These are phyloP conservation scores for Pachydiplax longipennis DNA, from an alignment of 2,888 invertebrate species.

Conservation along the genomic window DNA sequence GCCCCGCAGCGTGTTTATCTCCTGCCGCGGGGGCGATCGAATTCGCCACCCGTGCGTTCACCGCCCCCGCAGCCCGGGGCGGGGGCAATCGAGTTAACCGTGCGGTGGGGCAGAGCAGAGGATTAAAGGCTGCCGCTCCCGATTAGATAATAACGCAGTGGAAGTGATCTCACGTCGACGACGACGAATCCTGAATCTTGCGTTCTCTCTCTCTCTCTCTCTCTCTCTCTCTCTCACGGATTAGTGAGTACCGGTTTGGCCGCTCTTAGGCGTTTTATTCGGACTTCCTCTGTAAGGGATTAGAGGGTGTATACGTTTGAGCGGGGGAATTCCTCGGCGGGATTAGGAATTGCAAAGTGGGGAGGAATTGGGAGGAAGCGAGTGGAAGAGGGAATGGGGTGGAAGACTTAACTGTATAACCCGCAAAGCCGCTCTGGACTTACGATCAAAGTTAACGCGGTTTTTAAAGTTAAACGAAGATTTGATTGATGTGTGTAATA, in stretches of 20 bases:
- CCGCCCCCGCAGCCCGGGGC: neutral
- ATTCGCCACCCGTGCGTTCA: neutral
- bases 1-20: neutral
- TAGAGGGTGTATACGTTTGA: no score
- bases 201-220: no score
- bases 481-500: no score
- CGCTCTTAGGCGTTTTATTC: neutral
- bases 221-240: no score
- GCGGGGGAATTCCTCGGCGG: neutral
- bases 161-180: neutral
- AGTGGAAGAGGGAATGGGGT: no score
- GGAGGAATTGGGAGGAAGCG: no score
- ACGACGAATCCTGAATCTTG: neutral
- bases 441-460: no score
- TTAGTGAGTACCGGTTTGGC: neutral
- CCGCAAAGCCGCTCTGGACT: no score
- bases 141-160: neutral
- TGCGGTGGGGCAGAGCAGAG: neutral
- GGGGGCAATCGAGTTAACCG: slow-evolving; percentile 20
- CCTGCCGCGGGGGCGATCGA: neutral
- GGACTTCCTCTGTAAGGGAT: neutral
- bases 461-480: no score
- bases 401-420: no score
- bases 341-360: neutral
- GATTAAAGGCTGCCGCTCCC: neutral